Evolutionary conservation across 2,113 vertebrate species (phyloP).

Genomic region (Phoenicopterus ruber): DNA sequence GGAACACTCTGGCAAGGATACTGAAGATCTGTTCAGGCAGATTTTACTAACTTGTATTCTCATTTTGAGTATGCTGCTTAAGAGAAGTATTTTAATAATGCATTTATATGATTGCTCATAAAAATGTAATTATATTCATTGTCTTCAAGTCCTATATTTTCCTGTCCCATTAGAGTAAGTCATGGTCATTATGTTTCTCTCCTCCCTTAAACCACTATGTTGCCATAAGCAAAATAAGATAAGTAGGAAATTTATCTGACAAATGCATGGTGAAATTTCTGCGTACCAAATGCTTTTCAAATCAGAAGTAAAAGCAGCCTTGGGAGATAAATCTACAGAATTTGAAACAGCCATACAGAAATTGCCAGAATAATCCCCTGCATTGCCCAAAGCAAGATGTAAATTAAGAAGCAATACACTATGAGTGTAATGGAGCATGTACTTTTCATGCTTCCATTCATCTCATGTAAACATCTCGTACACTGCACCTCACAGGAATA

Average conservation of each 20-base stretch:
- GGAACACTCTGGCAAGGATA: neutral
- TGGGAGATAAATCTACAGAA: slow-evolving; percentile 64
- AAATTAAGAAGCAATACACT: slow-evolving; percentile 75
- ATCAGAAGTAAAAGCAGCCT: slow-evolving; percentile 56
- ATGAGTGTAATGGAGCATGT: slow-evolving; percentile 67
- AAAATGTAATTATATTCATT: slow-evolving; percentile 59
- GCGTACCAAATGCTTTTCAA: slow-evolving; percentile 62
- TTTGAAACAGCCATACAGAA: slow-evolving; percentile 60
- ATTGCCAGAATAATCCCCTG: slow-evolving; percentile 58
- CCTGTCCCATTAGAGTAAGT: slow-evolving; percentile 56
- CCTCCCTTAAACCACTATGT: neutral
- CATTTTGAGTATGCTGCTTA: slow-evolving; percentile 12
- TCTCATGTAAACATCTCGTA: slow-evolving; percentile 67
- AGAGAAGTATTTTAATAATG: slow-evolving; percentile 31
- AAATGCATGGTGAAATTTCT: slow-evolving; percentile 58
- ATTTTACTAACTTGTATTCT: neutral
- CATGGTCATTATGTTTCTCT: slow-evolving; percentile 43
- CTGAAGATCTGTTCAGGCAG: neutral
- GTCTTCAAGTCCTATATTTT: slow-evolving; percentile 51
- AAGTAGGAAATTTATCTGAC: slow-evolving; percentile 65
- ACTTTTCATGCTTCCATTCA: slow-evolving; percentile 70
- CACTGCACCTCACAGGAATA: slow-evolving; percentile 53
- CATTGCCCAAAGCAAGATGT: slow-evolving; percentile 66
- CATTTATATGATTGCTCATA: slow-evolving; percentile 56
- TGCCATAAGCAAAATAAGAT: slow-evolving; percentile 60